phyloP scores from a whole-genome alignment of 2,888 invertebrate genomes.

The Monoplex corrugatus region DNA sequence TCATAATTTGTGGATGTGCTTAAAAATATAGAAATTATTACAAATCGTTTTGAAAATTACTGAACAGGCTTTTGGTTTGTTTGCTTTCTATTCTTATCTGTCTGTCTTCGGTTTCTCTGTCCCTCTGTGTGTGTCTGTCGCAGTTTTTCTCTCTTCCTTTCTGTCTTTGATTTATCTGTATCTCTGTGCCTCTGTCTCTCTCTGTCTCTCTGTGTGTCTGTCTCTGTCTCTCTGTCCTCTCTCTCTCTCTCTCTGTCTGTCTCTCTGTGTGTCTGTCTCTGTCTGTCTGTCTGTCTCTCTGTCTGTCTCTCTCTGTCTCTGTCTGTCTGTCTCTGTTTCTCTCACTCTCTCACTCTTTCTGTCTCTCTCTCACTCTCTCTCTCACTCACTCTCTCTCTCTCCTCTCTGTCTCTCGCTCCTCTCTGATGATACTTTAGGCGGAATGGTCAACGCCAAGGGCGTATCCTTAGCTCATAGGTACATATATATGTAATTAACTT shows the following conservation, averaged over 20 bases:
- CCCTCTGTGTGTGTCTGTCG: neutral
- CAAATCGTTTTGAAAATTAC: too few relatives aligned
- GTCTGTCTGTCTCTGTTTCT: neutral
- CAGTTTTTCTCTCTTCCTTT: neutral
- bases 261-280: neutral
- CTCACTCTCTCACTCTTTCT: conserved; percentile 6
- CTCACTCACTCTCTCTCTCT: neutral
- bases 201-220: neutral
- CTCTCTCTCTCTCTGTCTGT: neutral
- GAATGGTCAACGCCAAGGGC: neutral
- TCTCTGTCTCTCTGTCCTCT: neutral
- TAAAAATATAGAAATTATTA: too few relatives aligned
- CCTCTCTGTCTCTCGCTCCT: too few relatives aligned
- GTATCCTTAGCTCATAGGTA: neutral
- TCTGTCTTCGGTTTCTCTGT: neutral
- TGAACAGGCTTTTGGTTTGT: neutral
- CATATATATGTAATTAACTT: neutral
- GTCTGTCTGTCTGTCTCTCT: neutral
- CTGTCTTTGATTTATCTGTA: neutral
- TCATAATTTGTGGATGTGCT: too few relatives aligned
- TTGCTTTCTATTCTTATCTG: neutral
- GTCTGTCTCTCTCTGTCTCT: neutral
- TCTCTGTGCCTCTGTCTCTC: neutral
- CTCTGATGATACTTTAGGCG: neutral
- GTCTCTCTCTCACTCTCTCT: conserved; percentile 11